Evolutionary conservation across 1,140 invertebrate species (phyloP), one percentile per base, ranked within the genome.

Genomic region (Trissolcus basalis): DNA sequence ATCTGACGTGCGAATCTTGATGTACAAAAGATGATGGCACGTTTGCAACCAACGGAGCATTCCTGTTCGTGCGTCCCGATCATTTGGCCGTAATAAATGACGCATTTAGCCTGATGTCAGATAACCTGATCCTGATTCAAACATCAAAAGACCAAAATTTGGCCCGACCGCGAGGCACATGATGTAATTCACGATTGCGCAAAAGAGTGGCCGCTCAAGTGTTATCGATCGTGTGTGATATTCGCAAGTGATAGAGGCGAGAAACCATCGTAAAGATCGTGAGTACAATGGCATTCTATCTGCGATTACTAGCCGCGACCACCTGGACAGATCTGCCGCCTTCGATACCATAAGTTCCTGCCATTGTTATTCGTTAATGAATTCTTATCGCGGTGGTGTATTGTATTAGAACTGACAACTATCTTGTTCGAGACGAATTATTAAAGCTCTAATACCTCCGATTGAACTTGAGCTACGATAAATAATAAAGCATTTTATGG

Each of bases 311-410:
- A n/a, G n/a, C 35, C 63, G 68, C 56, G 67, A 75, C 71, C 72
- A 79, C 71, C 67, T 72, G 68, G 64, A 60, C 54, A 75, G 63
- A 72, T 68, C 67, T 67, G 71, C 71, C 77, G 64, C 70, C 64
- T 65, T 33, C 47, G 5, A 16, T 41, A 59, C 64, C 49, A 58
- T 48, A 50, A 74, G 60, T 70, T 77, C 58, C 56, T 61, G 50
- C 55, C 61, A 78, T 73, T 73, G 65, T 76, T 76, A 59, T 70
- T 49, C 64, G 54, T 64, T 68, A 76, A 69, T 69, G 65, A 54
- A 69, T 49, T 44, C 59, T 75, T 75, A 75, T 69, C 64, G 64
- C 45, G 11, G 0, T 51, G 45, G n/a, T n/a, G 19, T 6, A 27
- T 41, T 11, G 43, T 67, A 59, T 75, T 75, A 58, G 59, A 76